Evolutionary conservation across 2,888 invertebrate genomes (phyloP), one percentile per base, ranked within the genome.

Genomic region (Heliconius erato): DNA sequence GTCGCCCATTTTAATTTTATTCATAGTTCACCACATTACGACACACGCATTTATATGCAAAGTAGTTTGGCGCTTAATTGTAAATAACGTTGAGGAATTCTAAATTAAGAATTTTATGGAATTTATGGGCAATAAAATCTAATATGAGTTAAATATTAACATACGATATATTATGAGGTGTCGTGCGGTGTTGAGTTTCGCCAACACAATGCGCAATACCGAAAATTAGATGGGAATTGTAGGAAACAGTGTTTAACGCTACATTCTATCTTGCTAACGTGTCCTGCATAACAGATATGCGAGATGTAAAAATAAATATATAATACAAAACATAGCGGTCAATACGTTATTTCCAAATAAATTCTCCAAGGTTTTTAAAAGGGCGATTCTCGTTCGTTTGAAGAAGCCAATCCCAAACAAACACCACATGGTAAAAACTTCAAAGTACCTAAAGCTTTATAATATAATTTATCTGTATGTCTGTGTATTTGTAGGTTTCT

Each of bases 21-120:
- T 86, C 85, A 86, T 86, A 85, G 82, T 84, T 84, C 84, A 84
- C 72, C 72, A 84, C 82, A 86, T 82, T 82, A 78, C 81, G 65
- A 71, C 81, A 80, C 28, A 76, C 69, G 59, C 82, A 87, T 87
- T 85, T 86, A 84, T 86, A 87, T 86, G 86, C 86, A 83, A 86
- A 87, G 82, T 83, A 84, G 81, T 76, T 78, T 65, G 49, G 28
- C 65, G 59, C 49, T 44, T 63, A 71, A 59, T 81, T 81, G 78
- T 78, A 68, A 68, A 78, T 78, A 68, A 67, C 49, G 67, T 68
- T 67, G 63, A 76, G 63, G 65, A 78, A 78, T 78, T 78, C 78
- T 67, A n/a, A 67, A 78, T 78, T 78, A 44, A n/a, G 23, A 78
- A 78, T 23, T 68, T 68, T 67, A 78, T 78, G 49, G 28, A 23